A percentile compares a stretch with the other conserved stretches of the same genome.
Conservation (phyloP, 1,140 invertebrate species). For the Drosophila triauraria region DNA sequence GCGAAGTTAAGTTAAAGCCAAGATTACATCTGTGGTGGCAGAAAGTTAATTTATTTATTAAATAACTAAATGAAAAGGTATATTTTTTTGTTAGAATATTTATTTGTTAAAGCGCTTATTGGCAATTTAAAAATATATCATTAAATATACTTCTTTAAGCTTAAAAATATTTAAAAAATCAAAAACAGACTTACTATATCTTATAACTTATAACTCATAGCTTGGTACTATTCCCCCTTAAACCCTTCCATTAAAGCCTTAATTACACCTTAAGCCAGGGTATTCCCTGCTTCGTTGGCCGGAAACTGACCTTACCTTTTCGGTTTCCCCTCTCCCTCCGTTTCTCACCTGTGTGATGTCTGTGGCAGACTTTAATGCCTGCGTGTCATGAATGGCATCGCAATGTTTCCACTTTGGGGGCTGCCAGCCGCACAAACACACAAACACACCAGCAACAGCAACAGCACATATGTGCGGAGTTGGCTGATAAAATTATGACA, state of each 20-base stretch:
- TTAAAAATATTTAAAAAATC: background rate
- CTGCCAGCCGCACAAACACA: constrained; percentile 42
- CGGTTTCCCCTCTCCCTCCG: background rate
- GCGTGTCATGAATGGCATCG: constrained; percentile 81
- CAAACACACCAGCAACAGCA: background rate
- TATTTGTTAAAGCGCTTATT: too few species aligned
- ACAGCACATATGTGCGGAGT: constrained; percentile 51
- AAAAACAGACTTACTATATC: too few species aligned
- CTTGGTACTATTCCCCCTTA: too few species aligned
- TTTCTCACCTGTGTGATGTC: constrained; percentile 32
- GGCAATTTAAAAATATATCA: background rate
- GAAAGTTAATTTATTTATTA: background rate
- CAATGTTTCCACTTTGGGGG: constrained; percentile 77
- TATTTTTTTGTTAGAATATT: background rate
- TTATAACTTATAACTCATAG: too few species aligned
- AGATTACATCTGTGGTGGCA: background rate
- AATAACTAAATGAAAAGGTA: background rate
- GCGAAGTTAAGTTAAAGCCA: background rate
- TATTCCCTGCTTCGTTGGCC: constrained; percentile 15
- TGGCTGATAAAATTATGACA: constrained; percentile 83
- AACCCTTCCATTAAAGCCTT: background rate
- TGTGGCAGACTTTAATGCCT: constrained; percentile 76
- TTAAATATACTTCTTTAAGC: background rate
- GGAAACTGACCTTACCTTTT: constrained; percentile 4
- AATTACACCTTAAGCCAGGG: background rate